A percentile compares a stretch with the other conserved stretches of the same genome.
phyloP scores from a whole-genome alignment of 2,797 vertebrate genomes.

The Choloepus didactylus region DNA sequence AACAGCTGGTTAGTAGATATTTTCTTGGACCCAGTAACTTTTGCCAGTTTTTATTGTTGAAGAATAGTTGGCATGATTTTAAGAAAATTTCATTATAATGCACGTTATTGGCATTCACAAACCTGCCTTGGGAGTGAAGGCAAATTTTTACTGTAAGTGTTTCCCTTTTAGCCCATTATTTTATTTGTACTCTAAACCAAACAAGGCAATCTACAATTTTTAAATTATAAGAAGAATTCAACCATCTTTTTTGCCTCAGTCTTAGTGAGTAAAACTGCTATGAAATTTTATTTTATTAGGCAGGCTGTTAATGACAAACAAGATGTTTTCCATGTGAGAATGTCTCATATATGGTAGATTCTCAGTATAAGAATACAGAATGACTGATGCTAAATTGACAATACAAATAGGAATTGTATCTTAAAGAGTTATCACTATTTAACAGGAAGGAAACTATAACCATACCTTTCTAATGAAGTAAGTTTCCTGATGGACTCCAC shows the following conservation, averaged over 20 bases:
- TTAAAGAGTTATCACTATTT: neutral
- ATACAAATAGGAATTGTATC: neutral
- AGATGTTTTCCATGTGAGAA: constrained; percentile 2
- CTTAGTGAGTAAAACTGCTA: constrained; percentile 51
- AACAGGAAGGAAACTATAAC: constrained; percentile 10
- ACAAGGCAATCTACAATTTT: neutral
- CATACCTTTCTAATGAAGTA: neutral
- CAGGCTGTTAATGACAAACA: neutral
- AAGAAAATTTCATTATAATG: neutral
- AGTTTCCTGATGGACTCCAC: constrained; percentile 10
- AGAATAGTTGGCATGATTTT: neutral
- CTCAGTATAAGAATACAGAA: constrained; percentile 13
- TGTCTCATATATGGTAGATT: neutral
- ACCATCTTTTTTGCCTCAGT: neutral
- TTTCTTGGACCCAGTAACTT: neutral
- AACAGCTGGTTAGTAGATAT: neutral
- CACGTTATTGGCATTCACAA: constrained; percentile 13
- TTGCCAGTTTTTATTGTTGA: constrained; percentile 19
- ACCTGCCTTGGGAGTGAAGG: neutral
- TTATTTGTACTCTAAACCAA: constrained; percentile 19
- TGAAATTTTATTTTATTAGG: constrained; percentile 33
- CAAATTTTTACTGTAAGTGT: neutral
- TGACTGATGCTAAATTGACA: constrained; percentile 16
- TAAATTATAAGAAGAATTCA: constrained; percentile 11
- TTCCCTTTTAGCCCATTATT: constrained; percentile 10